Evolutionary conservation across 2,113 vertebrate species (phyloP), one percentile per base, ranked within the genome.

Genomic region (Typhlomys cinereus): DNA sequence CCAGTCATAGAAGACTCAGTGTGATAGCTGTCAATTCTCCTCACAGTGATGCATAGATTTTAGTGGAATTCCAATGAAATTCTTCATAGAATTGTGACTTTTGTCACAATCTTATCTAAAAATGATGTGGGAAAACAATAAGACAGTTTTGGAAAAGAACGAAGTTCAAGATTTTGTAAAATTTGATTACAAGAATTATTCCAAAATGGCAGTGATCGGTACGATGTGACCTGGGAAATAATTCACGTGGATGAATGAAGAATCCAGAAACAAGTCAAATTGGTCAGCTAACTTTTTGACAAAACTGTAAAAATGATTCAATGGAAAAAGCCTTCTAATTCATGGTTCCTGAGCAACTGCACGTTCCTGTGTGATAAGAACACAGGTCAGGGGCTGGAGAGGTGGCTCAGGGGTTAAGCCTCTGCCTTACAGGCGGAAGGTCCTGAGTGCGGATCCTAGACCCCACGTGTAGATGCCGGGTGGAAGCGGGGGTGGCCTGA

Each of bases 251-350:
- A 81, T n/a, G 64, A 85, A 66, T 84, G 75, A 18, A 81, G 48
- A 81, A 27, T 88, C 54, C 27, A 88, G 91, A 81, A 83, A n/a
- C 41, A 74, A 54, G 81, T 36, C n/a, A 88, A 61, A 71, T 20
- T 41, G 48, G 7, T 39, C 23, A 82, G 57, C 0, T 84, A n/a
- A 41, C 23, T 61, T 92, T 90, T 83, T 78, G n/a, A 82, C 23
- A 67, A 75, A 90, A 27, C 27, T 84, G 27, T 61, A 85, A 85
- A 86, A 27, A 80, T 66, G 83, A 23, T 71, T 87, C 39, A 74
- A 12, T 15, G 31, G 57, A 34, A 34, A 79, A 91, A 52, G 31
- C 34, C 36, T 83, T 66, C 66, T 52, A 31, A 75, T 11, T 2
- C 15, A 48, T n/a, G 23, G 20, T 31, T 27, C 69, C 88, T 29